phyloP scores from a whole-genome alignment of 2,113 vertebrate species.

The Stigmatopora argus region DNA sequence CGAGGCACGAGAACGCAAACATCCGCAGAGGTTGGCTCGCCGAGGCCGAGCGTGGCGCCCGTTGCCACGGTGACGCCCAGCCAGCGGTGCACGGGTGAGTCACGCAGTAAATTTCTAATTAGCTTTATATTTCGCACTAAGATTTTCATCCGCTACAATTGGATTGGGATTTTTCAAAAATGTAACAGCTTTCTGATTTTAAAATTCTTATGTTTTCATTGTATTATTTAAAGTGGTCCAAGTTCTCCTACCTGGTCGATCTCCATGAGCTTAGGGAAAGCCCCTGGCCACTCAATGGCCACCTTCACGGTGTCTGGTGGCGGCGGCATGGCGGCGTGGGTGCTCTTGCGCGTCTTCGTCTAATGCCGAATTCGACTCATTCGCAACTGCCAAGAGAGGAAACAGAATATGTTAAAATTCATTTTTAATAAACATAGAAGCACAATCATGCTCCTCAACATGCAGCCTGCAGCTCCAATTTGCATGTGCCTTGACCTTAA shows the following conservation, averaged over 20 bases:
- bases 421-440: background rate
- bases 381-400: constrained; percentile 54
- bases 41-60: constrained; percentile 22
- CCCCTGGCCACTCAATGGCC: constrained; percentile 95
- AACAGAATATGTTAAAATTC: background rate
- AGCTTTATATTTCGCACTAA: background rate
- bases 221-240: background rate
- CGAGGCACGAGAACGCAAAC: constrained; percentile 3
- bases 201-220: too few species aligned
- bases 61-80: constrained; percentile 49
- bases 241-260: constrained; percentile 86
- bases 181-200: too few species aligned
- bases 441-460: background rate
- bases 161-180: too few species aligned
- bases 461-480: background rate
- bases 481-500: background rate
- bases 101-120: background rate
- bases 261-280: constrained; percentile 95
- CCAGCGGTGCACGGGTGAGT: constrained; percentile 40
- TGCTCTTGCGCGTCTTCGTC: constrained; percentile 51
- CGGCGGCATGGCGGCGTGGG: constrained; percentile 83
- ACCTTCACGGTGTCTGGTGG: constrained; percentile 95
- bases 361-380: constrained; percentile 51
- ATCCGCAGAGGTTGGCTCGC: constrained; percentile 29
- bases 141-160: background rate